These are phyloP conservation scores for Achroia grisella DNA, from an alignment of 1,140 invertebrate genomes.

Conservation along the genomic window DNA sequence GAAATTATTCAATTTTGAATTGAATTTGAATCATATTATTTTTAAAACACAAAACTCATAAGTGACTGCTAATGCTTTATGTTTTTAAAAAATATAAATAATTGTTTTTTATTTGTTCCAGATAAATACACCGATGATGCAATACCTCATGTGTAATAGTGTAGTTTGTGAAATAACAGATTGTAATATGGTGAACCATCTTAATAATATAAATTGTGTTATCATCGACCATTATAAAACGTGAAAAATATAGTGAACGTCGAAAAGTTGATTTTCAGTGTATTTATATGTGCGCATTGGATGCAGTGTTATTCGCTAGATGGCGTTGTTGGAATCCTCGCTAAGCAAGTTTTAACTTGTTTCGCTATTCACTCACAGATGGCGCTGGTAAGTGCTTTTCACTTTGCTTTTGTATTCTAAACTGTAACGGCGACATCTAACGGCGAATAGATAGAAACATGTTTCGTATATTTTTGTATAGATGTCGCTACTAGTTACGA, in stretches of 20 bases:
- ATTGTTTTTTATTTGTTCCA: constrained; percentile 43
- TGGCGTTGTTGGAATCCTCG: constrained; percentile 51
- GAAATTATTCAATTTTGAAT: no score
- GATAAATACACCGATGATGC: constrained; percentile 47
- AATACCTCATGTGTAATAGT: constrained; percentile 49
- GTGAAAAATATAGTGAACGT: constrained; percentile 37
- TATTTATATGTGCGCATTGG: constrained; percentile 54
- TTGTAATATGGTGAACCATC: constrained; percentile 25
- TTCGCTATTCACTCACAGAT: constrained; percentile 39
- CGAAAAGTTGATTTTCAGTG: constrained; percentile 15
- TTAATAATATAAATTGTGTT: background rate
- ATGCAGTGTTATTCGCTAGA: constrained; percentile 62
- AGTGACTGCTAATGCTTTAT: background rate
- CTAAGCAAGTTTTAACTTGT: constrained; percentile 34
- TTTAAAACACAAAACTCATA: no score
- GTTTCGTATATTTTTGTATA: constrained; percentile 10
- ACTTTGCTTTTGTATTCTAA: background rate
- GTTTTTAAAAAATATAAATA: background rate
- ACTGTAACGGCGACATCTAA: constrained; percentile 31
- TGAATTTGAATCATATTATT: no score
- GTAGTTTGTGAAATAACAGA: constrained; percentile 38
- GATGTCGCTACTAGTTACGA: constrained; percentile 25
- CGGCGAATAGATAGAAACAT: constrained; percentile 19
- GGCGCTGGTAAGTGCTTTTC: constrained; percentile 42
- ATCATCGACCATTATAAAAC: constrained; percentile 19